Evolutionary conservation across 2,797 vertebrate species (phyloP).

Genomic region (Pachyuromys duprasi): DNA sequence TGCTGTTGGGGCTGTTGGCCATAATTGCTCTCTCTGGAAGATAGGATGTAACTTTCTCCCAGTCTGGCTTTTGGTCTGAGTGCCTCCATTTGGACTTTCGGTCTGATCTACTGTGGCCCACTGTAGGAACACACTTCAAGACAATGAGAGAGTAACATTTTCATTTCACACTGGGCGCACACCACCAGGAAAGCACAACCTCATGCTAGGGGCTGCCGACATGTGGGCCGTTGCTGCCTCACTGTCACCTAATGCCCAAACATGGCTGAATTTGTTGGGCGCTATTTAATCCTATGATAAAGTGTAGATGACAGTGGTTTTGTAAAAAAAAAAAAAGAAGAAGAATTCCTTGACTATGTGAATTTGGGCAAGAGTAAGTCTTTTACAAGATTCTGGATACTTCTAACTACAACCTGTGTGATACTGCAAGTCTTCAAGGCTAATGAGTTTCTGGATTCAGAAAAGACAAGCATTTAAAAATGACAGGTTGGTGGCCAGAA

Average conservation of each 20-base stretch:
- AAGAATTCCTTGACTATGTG: background rate
- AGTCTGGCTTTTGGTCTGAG: background rate
- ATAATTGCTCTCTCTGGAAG: background rate
- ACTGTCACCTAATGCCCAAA: background rate
- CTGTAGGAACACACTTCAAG: background rate
- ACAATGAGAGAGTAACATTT: background rate
- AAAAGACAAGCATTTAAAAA: background rate
- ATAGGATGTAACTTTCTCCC: background rate
- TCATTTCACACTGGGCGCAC: background rate
- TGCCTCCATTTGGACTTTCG: background rate
- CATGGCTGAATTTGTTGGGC: background rate
- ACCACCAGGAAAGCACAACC: fast-evolving
- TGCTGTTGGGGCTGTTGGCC: background rate
- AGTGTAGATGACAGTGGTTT: background rate
- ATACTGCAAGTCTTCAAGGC: background rate
- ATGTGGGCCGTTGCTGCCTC: background rate
- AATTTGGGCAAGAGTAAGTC: background rate
- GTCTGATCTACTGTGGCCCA: background rate
- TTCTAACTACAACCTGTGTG: slow-evolving; percentile 44
- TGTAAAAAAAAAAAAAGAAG: background rate
- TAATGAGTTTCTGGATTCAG: background rate
- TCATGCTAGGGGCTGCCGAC: background rate
- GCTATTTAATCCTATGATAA: background rate
- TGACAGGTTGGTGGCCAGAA: background rate
- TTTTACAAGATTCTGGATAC: background rate